phyloP scores from a whole-genome alignment of 2,888 invertebrate genomes.

The Serripes groenlandicus region DNA sequence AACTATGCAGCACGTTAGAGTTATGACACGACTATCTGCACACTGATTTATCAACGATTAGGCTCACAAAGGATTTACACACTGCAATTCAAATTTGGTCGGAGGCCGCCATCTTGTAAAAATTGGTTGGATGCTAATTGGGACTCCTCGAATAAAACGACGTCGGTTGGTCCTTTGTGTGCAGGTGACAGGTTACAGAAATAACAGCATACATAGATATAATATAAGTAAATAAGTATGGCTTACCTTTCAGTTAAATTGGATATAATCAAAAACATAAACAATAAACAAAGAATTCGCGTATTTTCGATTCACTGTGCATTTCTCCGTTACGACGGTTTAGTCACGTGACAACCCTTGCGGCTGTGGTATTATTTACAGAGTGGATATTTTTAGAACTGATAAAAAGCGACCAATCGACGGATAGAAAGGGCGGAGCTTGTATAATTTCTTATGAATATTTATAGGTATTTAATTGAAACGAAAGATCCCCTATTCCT shows the following conservation, averaged over 20 bases:
- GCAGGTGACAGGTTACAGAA: neutral
- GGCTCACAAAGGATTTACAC: constrained; percentile 23
- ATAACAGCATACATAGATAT: neutral
- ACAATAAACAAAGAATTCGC: constrained; percentile 54
- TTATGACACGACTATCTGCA: neutral
- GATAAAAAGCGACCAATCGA: constrained; percentile 48
- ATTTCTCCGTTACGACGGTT: constrained; percentile 41
- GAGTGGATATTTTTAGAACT: constrained; percentile 66
- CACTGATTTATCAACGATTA: neutral
- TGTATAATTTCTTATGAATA: constrained; percentile 44
- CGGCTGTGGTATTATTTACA: constrained; percentile 71
- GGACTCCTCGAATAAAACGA: constrained; percentile 10
- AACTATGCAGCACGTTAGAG: too few relatives aligned
- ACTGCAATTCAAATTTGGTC: constrained; percentile 19
- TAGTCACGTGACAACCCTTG: constrained; percentile 70
- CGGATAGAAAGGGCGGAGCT: constrained; percentile 30
- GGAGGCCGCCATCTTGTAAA: constrained; percentile 23
- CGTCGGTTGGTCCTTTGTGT: neutral
- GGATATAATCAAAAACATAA: constrained; percentile 21
- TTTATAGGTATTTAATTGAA: constrained; percentile 37
- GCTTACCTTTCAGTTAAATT: constrained; percentile 2
- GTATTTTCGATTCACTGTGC: constrained; percentile 14
- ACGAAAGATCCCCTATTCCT: neutral
- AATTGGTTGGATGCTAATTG: constrained; percentile 21
- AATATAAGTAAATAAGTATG: neutral